Evolutionary conservation across 2,888 invertebrate genomes (phyloP), one percentile per base, ranked within the genome.

Genomic region (Dasypolia templi): DNA sequence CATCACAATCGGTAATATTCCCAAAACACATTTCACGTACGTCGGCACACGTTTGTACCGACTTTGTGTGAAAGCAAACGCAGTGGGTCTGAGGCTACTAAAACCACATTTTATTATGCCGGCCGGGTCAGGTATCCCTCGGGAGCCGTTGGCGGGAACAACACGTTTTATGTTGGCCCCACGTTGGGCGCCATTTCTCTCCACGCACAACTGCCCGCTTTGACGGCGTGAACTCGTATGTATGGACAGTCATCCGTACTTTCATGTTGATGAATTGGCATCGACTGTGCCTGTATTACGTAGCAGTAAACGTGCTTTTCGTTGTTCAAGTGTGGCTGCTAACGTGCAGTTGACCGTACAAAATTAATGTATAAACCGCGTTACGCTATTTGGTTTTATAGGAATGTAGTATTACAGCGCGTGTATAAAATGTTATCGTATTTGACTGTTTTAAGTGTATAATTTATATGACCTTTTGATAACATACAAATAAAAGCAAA

Each of bases 21-120:
- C 17, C 55, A 53, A 70, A 75, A 66, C 22, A 69, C 69, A 55
- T 73, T 69, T 75, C n/a, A n/a, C n/a, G n/a, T n/a, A n/a, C n/a
- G n/a, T n/a, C n/a, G n/a, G n/a, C n/a, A n/a, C n/a, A 69, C 32
- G n/a, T 69, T 42, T 55, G 44, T 80, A 55, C 70, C 62, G 32
- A 71, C 59, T 67, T 79, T 67, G 46, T 58, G 56, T 51, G 46
- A 68, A 58, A 65, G 53, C 49, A 61, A 75, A 69, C 71, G 67
- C 68, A 46, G 68, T 44, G 56, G 76, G 71, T 56, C 39, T 26
- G 44, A 32, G 46, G 82, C 55, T 75, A 72, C 76, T 82, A 84
- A 84, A 82, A 84, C 82, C 85, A 82, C 85, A 82, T 82, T 84
- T 81, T 85, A 81, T 75, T 81, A 82, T 63, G 74, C 61, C 22